A percentile compares a stretch with the other conserved stretches of the same genome.
These are phyloP conservation scores for Cryptocephalus moraei DNA, from an alignment of 2,888 invertebrate species.

Conservation along the genomic window DNA sequence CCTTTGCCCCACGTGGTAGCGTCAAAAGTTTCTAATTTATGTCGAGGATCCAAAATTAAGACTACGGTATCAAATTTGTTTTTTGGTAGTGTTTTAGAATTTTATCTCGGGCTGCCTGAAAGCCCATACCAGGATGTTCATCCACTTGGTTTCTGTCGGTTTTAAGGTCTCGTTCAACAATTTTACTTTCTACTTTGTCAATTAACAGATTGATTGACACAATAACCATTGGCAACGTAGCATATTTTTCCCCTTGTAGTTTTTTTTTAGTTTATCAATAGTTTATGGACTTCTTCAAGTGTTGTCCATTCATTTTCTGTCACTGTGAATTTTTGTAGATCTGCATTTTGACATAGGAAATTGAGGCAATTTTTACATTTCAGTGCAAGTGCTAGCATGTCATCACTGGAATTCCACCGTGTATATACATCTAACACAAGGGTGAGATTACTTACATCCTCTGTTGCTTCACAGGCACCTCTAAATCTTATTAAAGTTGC, in stretches of 20 bases:
- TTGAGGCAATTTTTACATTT: not conserved
- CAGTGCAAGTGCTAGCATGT: conserved; percentile 2
- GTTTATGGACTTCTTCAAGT: too few species aligned
- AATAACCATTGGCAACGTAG: too few species aligned
- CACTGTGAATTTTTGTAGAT: too few species aligned
- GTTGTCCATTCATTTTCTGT: not conserved
- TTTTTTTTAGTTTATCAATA: conserved; percentile 2
- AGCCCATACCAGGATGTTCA: conserved; percentile 11
- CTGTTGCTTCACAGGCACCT: conserved; percentile 4
- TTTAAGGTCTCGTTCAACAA: conserved; percentile 13
- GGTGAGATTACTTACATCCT: conserved; percentile 1
- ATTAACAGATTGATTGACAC: too few species aligned
- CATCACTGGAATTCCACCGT: conserved; percentile 4
- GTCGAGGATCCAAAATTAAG: conserved; percentile 18
- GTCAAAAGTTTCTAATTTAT: conserved; percentile 19
- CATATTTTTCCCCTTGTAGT: conserved; percentile 14
- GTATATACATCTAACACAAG: conserved; percentile 1
- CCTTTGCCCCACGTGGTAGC: conserved; percentile 13
- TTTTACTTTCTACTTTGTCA: too few species aligned
- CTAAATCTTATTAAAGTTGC: too few species aligned
- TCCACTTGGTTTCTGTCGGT: conserved; percentile 11
- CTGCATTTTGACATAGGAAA: too few species aligned
- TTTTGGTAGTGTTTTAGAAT: conserved; percentile 18
- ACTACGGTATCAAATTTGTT: conserved; percentile 18
- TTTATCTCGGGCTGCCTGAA: conserved; percentile 16